phyloP scores from a whole-genome alignment of 1,140 invertebrate species.

The Anastrepha obliqua region DNA sequence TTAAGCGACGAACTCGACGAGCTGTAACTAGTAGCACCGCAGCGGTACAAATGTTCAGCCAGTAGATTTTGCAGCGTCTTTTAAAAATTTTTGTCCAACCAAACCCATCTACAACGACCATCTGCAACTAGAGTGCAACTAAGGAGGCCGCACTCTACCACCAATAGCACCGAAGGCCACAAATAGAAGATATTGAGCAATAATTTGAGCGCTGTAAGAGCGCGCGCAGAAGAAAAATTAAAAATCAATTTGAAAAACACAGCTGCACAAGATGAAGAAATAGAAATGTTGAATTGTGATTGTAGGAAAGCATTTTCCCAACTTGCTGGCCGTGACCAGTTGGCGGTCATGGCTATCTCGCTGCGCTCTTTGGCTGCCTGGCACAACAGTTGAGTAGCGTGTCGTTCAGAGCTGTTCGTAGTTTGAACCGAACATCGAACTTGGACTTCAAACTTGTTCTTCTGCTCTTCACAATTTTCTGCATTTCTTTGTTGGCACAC shows the following conservation, averaged over 20 bases:
- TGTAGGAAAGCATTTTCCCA: slow-evolving; percentile 32
- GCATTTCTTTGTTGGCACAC: slow-evolving; percentile 36
- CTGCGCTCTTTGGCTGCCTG: not conserved
- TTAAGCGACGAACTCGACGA: slow-evolving; percentile 51
- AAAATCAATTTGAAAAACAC: not conserved
- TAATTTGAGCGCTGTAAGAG: not conserved
- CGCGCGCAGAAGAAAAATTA: not conserved
- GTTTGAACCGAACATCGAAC: slow-evolving; percentile 7
- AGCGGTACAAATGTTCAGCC: slow-evolving; percentile 73
- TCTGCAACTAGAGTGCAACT: slow-evolving; percentile 42
- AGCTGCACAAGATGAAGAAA: not conserved
- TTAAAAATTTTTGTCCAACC: slow-evolving; percentile 71
- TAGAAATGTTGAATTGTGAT: not conserved
- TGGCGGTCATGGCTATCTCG: slow-evolving; percentile 1
- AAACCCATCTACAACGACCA: slow-evolving; percentile 19
- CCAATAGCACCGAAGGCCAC: not conserved
- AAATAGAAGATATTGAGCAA: not conserved
- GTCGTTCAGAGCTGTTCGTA: not conserved
- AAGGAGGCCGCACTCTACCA: not conserved
- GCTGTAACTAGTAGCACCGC: slow-evolving; percentile 66
- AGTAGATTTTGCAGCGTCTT: slow-evolving; percentile 72
- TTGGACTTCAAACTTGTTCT: not conserved
- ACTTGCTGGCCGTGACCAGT: slow-evolving; percentile 16
- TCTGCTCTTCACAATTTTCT: not conserved
- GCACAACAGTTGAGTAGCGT: not conserved